Evolutionary conservation across 1,140 invertebrate species (phyloP).

Genomic region (Cheumatopsyche charites): DNA sequence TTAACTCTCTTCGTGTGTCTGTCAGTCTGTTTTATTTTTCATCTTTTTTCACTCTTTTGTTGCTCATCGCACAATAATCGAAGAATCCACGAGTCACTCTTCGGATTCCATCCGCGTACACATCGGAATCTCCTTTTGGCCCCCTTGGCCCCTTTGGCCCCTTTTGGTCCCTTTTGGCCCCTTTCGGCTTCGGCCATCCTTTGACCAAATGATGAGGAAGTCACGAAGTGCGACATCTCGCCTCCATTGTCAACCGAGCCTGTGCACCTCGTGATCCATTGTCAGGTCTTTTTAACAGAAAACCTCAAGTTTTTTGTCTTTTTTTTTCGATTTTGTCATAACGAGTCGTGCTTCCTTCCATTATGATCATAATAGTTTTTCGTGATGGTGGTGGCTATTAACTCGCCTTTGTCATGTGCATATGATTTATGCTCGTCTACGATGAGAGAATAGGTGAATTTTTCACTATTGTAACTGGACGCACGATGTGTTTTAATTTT

Average conservation of each 20-base stretch:
- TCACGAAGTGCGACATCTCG: slow-evolving; percentile 27
- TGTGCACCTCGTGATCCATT: background rate
- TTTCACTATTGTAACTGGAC: no score
- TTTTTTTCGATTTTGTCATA: background rate
- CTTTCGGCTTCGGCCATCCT: background rate
- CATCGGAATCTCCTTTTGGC: slow-evolving; percentile 4
- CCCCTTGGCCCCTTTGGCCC: background rate
- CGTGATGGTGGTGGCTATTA: slow-evolving; percentile 14
- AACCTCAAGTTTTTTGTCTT: background rate
- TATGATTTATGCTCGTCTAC: slow-evolving; percentile 11
- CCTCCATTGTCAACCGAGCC: background rate
- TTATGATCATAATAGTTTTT: background rate
- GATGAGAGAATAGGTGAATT: no score
- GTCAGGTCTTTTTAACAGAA: background rate
- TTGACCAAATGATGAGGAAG: slow-evolving; percentile 28
- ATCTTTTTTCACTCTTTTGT: no score
- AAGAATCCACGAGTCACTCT: background rate
- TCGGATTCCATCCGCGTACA: slow-evolving; percentile 30
- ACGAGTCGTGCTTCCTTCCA: background rate
- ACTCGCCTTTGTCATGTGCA: slow-evolving; percentile 8
- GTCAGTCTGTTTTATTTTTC: no score
- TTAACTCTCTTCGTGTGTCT: no score
- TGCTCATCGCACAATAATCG: no score
- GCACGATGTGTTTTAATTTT: no score
- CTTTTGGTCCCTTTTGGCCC: background rate